Conservation (phyloP, 92 coral and sea anemone genomes). For the Zoanthus sansibaricus region DNA sequence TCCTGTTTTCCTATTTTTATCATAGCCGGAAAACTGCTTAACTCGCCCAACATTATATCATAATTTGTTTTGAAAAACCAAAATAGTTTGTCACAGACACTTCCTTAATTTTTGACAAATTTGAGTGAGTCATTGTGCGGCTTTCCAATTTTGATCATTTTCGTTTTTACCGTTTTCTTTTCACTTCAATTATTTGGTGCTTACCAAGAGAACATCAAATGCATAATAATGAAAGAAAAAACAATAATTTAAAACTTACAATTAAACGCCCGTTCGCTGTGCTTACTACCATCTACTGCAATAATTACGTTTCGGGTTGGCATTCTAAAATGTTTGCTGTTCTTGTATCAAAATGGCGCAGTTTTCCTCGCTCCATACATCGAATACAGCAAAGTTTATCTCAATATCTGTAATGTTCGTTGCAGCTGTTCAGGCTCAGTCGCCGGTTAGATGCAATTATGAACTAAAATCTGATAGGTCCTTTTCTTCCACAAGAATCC, state of each 20-base stretch:
- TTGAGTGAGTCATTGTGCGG: neutral
- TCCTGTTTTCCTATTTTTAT: too few relatives aligned
- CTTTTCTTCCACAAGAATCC: neutral
- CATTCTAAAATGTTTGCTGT: neutral
- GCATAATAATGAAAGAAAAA: neutral
- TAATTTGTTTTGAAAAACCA: neutral
- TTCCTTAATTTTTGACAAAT: neutral
- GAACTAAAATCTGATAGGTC: slow-evolving; percentile 9
- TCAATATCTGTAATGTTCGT: neutral
- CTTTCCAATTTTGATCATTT: neutral
- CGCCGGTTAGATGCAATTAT: neutral
- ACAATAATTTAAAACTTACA: slow-evolving; percentile 4
- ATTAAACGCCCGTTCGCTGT: slow-evolving; percentile 29
- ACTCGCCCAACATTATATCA: slow-evolving; percentile 10
- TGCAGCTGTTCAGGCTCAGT: neutral
- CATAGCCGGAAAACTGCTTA: neutral
- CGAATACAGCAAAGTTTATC: neutral
- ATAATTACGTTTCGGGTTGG: slow-evolving; percentile 18
- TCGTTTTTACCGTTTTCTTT: neutral
- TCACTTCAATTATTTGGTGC: neutral
- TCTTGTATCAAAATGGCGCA: too few relatives aligned
- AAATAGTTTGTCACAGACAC: neutral
- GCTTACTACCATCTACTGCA: slow-evolving; percentile 35
- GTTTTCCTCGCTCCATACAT: neutral
- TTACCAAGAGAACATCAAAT: neutral